Evolutionary conservation across 2,888 invertebrate genomes (phyloP), one percentile per base, ranked within the genome.

Genomic region (Crepidodera aurea): DNA sequence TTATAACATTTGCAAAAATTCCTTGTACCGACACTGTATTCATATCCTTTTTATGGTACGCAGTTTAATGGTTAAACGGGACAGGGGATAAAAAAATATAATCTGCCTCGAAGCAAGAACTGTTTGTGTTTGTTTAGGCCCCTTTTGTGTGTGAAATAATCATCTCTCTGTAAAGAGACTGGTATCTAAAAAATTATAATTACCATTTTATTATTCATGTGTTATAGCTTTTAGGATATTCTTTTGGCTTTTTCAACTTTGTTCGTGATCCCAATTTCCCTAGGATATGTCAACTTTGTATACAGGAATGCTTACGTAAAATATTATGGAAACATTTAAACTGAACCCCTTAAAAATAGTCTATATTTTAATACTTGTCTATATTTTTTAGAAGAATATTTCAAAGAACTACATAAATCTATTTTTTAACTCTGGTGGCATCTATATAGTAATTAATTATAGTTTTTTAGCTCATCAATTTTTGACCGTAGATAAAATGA

Each of bases 121-220:
- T 13, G 13, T 37, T 37, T 37, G 4, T 13, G 37, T 37, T 37
- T 37, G 13, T 37, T 37, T 37, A 37, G 37, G 37, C 3, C 15
- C 15, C 37, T 37, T 37, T 32, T 37, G 10, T 37, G 2, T 10
- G 10, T 1, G 13, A 37, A 37, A 37, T 37, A 15, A 37, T 37
- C 37, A 13, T 7, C 6, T 12, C 13, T 18, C 12, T 18, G 13
- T 27, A 12, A 25, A 22, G n/a, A 13, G 46, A 1, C 8, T 12
- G 12, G 25, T 25, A 25, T 25, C 22, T 25, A 13, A 46, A 46
- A 25, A 46, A 25, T 25, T 13, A 12, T 46, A 46, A 46, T 46
- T 46, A 27, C 46, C 0, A 7, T 25, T 46, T 46, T 46, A 46
- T 25, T 46, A 46, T 46, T 46, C 46, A 46, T 46, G 27, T 27